Percentiles rank a stretch among this genome's conserved stretches.
phyloP scores from a whole-genome alignment of 2,797 vertebrate genomes.

The Eleutherodactylus coqui region DNA sequence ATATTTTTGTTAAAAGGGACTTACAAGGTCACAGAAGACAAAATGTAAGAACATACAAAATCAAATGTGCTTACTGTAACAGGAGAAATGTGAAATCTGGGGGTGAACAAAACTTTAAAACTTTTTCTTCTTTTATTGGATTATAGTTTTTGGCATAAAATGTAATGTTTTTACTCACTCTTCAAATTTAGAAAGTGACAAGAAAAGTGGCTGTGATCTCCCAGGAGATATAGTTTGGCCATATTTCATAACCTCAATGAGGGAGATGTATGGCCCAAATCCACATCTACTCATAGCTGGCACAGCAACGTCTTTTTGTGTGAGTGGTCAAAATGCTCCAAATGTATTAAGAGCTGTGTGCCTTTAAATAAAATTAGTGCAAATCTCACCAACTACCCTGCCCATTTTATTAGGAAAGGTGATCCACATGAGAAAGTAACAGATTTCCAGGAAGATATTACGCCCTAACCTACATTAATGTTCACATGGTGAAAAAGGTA shows the following conservation, averaged over 20 bases:
- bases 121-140: background rate
- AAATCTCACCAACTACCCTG: too few species aligned
- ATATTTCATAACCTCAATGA: too few species aligned
- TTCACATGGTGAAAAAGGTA: too few species aligned
- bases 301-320: too few species aligned
- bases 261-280: background rate
- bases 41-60: background rate
- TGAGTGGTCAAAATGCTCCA: background rate
- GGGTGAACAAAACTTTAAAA: background rate
- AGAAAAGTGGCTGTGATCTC: too few species aligned
- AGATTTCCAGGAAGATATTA: too few species aligned
- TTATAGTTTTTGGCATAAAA: background rate
- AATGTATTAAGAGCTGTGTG: background rate
- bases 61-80: background rate
- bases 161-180: too few species aligned
- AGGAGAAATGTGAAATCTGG: background rate
- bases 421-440: too few species aligned
- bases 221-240: too few species aligned
- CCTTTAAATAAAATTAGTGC: background rate
- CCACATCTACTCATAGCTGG: background rate
- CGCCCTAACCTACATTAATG: too few species aligned
- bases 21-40: constrained; percentile 1
- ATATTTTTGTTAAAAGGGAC: background rate
- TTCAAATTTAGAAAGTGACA: background rate
- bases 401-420: too few species aligned